phyloP scores from a whole-genome alignment of 2,888 invertebrate genomes.

The Palloptera scutellata region DNA sequence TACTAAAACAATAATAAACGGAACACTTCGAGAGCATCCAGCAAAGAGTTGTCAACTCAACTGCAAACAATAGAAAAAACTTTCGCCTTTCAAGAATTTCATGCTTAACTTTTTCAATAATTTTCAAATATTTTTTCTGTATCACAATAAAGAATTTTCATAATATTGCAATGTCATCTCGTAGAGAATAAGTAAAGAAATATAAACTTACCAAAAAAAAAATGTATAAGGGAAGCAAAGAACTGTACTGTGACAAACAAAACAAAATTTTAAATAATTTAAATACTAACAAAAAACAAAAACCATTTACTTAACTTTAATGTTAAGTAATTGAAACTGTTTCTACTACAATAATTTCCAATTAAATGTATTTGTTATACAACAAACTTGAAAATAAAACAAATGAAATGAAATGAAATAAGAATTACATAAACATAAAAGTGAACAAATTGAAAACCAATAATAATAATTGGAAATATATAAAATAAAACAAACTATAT shows the following conservation, averaged over 20 bases:
- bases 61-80: too few relatives aligned
- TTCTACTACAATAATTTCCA: background rate
- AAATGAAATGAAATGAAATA: conserved; percentile 1
- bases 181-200: conserved; percentile 4
- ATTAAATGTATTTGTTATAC: conserved; percentile 6
- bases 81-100: too few relatives aligned
- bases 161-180: too few relatives aligned
- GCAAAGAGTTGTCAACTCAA: too few relatives aligned
- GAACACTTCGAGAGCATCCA: too few relatives aligned
- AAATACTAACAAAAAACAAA: background rate
- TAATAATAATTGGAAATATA: conserved; percentile 14
- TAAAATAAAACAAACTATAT: conserved; percentile 19
- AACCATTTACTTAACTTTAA: background rate
- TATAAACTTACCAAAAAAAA: conserved; percentile 5
- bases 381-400: background rate
- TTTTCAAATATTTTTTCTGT: too few relatives aligned
- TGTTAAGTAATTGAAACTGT: background rate
- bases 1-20: too few relatives aligned
- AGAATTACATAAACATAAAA: conserved; percentile 1
- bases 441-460: background rate
- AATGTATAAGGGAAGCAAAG: conserved; percentile 30
- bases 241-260: conserved; percentile 31
- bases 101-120: too few relatives aligned
- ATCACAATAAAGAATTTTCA: too few relatives aligned
- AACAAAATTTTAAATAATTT: conserved; percentile 24